Evolutionary conservation across 2,113 vertebrate species (phyloP).

Genomic region (Bufo gargarizans): DNA sequence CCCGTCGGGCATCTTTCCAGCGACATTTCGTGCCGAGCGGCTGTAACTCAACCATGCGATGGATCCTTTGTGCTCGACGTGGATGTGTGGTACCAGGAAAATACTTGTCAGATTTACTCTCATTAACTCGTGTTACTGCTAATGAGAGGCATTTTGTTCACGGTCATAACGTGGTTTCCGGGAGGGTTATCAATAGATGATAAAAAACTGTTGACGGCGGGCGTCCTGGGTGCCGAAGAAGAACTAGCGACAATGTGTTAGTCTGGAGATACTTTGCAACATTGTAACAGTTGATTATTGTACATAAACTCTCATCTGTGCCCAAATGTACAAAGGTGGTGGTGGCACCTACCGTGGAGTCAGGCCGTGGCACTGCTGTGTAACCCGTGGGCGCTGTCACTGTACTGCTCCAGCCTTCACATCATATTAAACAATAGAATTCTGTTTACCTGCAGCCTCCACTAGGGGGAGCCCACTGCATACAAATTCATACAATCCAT

Average conservation of each 20-base stretch:
- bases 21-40: constrained; percentile 33
- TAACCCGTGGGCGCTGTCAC: no score
- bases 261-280: not conserved
- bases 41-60: constrained; percentile 4
- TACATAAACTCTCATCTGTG: no score
- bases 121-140: constrained; percentile 45
- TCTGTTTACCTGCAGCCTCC: no score
- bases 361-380: no score
- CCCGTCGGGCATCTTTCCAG: constrained; percentile 17
- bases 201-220: not conserved
- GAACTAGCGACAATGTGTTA: not conserved
- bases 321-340: no score
- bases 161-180: not conserved
- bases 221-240: not conserved
- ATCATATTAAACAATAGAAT: no score
- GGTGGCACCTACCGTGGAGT: no score
- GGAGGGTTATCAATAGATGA: not conserved
- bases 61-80: constrained; percentile 3
- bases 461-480: no score
- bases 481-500: no score
- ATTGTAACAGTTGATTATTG: not conserved
- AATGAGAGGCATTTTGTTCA: constrained; percentile 13
- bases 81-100: not conserved
- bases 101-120: constrained; percentile 38
- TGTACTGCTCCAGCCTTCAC: no score